Evolutionary conservation across 37 sponge, comb jelly and placozoan genomes (phyloP).

Genomic region (Hexactinellida sp.): DNA sequence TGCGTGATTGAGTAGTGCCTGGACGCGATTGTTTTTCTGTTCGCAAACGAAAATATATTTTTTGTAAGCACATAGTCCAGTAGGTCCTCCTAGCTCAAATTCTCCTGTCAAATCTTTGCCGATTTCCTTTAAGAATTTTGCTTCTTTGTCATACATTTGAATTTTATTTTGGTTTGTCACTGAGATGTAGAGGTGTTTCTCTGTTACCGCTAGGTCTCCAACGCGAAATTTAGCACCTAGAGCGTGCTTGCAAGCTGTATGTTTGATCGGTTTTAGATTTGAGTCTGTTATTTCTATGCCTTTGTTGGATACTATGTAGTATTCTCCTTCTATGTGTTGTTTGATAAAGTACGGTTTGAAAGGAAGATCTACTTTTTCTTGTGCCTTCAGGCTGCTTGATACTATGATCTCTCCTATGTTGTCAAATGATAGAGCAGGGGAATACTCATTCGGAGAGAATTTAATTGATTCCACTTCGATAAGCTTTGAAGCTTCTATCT

Average conservation of each 20-base stretch:
- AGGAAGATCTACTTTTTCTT: neutral
- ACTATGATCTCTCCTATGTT: neutral
- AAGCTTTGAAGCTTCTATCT: neutral
- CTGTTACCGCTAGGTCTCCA: neutral
- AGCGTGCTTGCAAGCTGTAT: neutral
- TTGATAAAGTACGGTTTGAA: neutral
- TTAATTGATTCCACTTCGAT: neutral
- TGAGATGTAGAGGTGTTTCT: neutral
- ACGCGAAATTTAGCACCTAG: neutral
- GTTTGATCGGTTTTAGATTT: neutral
- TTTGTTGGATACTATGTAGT: neutral
- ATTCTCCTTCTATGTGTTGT: neutral
- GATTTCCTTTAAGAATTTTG: neutral
- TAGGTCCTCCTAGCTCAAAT: neutral
- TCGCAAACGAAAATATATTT: neutral
- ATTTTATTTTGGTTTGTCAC: neutral
- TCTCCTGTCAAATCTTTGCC: neutral
- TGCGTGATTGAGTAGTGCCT: neutral
- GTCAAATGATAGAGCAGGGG: neutral
- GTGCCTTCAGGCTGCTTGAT: neutral
- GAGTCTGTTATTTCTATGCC: neutral
- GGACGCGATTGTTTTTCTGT: neutral
- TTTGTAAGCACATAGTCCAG: constrained; percentile 1
- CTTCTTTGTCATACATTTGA: constrained; percentile 10
- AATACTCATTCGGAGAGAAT: neutral